These are phyloP conservation scores for Arctocebus calabarensis DNA, from an alignment of 2,797 vertebrate species.

Conservation along the genomic window DNA sequence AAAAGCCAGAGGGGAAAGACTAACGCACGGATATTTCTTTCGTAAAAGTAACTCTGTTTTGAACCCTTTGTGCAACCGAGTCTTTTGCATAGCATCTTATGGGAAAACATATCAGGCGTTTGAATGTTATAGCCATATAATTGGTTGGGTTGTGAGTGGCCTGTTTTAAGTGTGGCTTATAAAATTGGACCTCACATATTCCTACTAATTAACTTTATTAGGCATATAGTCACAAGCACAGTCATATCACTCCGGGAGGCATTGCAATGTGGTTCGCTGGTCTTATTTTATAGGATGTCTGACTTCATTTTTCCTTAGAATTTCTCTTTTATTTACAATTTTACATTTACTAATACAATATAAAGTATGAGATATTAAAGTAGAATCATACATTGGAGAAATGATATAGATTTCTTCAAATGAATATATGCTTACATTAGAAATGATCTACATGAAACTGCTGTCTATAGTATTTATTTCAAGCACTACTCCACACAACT, in stretches of 20 bases:
- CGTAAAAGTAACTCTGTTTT: neutral
- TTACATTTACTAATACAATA: neutral
- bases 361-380: neutral
- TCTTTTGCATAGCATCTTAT: slow-evolving; percentile 30
- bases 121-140: neutral
- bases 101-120: neutral
- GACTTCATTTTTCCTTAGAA: neutral
- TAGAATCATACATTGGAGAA: slow-evolving; percentile 46
- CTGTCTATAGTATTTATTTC: slow-evolving; percentile 12
- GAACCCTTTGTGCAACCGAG: neutral
- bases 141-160: neutral
- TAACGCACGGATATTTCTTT: neutral
- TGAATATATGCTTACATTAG: slow-evolving; percentile 5
- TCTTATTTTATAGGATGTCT: slow-evolving; percentile 45
- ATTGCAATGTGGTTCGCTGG: neutral
- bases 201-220: neutral
- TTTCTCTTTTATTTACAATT: neutral
- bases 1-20: neutral
- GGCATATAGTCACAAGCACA: neutral
- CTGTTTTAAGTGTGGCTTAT: neutral
- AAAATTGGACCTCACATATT: neutral
- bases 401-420: slow-evolving; percentile 25
- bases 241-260: neutral
- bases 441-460: neutral
- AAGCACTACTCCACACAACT: slow-evolving; percentile 37